A percentile compares a stretch with the other conserved stretches of the same genome.
These are phyloP conservation scores for Amitus sp. DNA, from an alignment of 2,888 invertebrate genomes.

Conservation along the genomic window DNA sequence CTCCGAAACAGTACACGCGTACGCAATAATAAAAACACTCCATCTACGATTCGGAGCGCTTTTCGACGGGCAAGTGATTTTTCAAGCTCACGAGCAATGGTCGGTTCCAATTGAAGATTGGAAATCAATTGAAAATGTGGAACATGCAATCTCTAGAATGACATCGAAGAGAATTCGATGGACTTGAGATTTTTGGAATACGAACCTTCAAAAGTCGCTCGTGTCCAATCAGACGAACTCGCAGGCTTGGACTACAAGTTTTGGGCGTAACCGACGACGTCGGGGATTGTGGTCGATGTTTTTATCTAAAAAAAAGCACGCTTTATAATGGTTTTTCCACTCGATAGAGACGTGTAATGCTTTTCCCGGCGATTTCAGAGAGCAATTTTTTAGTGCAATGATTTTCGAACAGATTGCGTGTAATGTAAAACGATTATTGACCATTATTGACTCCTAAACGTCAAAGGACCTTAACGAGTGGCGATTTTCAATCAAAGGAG, in stretches of 20 bases:
- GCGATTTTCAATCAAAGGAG: too few species aligned
- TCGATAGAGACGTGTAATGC: not conserved
- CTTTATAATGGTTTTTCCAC: constrained; percentile 1
- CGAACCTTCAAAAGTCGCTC: constrained; percentile 38
- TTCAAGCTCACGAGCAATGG: too few species aligned
- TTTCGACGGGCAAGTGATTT: too few species aligned
- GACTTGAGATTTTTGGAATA: constrained; percentile 33
- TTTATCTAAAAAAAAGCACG: constrained; percentile 23
- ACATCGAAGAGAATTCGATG: constrained; percentile 29
- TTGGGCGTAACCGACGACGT: constrained; percentile 56
- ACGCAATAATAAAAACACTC: too few species aligned
- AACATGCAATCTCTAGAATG: too few species aligned
- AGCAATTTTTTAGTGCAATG: not conserved
- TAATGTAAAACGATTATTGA: not conserved
- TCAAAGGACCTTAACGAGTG: constrained; percentile 1
- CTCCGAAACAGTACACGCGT: too few species aligned
- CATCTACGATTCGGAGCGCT: too few species aligned
- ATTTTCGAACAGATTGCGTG: too few species aligned
- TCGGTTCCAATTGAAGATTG: too few species aligned
- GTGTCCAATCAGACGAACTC: constrained; percentile 46
- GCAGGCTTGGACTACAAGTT: constrained; percentile 51
- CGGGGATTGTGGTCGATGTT: constrained; percentile 29
- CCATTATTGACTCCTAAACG: not conserved
- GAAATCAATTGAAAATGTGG: too few species aligned
- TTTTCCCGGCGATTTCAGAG: not conserved